Evolutionary conservation across 1,140 invertebrate species (phyloP).

Genomic region (Pinna nobilis): DNA sequence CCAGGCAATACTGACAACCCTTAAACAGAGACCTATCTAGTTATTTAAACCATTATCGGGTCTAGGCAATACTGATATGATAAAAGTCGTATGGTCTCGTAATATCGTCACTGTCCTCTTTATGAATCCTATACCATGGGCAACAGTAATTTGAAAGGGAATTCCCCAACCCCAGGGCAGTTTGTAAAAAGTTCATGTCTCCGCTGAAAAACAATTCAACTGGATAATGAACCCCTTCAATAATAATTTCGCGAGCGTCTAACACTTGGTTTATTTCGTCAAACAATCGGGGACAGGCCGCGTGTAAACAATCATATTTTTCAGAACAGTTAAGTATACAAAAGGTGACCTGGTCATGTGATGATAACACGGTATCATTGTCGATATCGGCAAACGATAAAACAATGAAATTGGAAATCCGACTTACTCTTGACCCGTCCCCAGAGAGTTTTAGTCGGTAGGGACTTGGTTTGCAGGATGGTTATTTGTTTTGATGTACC

Average conservation of each 20-base stretch:
- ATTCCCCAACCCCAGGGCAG: not conserved
- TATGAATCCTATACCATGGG: conserved; percentile 14
- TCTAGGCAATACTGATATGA: too few relatives aligned
- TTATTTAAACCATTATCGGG: too few relatives aligned
- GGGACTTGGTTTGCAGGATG: not conserved
- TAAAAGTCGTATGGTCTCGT: conserved; percentile 2
- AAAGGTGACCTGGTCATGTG: not conserved
- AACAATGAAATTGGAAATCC: conserved; percentile 16
- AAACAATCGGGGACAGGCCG: too few relatives aligned
- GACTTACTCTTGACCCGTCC: not conserved
- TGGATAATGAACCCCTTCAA: not conserved
- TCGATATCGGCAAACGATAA: too few relatives aligned
- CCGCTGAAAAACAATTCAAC: conserved; percentile 7
- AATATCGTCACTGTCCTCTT: not conserved
- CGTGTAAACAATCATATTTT: conserved; percentile 9
- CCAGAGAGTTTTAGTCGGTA: too few relatives aligned
- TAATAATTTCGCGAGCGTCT: not conserved
- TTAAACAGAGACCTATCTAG: too few relatives aligned
- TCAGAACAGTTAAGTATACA: conserved; percentile 7
- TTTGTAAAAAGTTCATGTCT: conserved; percentile 15
- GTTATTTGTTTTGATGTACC: not conserved
- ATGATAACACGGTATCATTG: not conserved
- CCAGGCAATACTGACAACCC: too few relatives aligned
- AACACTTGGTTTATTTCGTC: not conserved
- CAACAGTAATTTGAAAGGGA: conserved; percentile 1